A percentile compares a stretch with the other conserved stretches of the same genome.
These are phyloP conservation scores for Trilocha varians DNA, from an alignment of 2,888 invertebrate genomes.

Conservation along the genomic window DNA sequence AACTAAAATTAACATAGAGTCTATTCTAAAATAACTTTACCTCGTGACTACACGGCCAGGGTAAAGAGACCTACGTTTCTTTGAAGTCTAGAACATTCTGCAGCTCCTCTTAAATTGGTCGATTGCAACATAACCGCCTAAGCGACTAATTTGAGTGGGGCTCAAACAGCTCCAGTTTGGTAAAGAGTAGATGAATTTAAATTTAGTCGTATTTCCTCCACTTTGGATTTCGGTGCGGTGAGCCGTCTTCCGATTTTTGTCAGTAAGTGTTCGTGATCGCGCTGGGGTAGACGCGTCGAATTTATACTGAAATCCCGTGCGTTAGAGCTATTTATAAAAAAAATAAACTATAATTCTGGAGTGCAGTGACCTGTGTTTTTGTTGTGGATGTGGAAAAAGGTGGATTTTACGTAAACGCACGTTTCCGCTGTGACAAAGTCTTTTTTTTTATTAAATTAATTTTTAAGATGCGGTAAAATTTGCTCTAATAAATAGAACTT, in stretches of 20 bases:
- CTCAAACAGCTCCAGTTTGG: background rate
- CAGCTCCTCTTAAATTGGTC: background rate
- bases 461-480: too few species aligned
- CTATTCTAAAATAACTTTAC: constrained; percentile 8
- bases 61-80: background rate
- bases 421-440: too few species aligned
- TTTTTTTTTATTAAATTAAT: background rate
- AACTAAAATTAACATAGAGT: constrained; percentile 47
- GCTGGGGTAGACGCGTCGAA: constrained; percentile 43
- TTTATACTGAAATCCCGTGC: constrained; percentile 27
- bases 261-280: constrained; percentile 43
- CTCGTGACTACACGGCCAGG: constrained; percentile 20
- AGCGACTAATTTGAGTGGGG: background rate
- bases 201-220: constrained; percentile 1
- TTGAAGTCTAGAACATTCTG: background rate
- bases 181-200: background rate
- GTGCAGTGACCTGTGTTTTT: constrained; percentile 52
- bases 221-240: constrained; percentile 1
- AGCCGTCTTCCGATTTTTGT: constrained; percentile 12
- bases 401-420: constrained; percentile 10
- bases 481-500: too few species aligned
- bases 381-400: constrained; percentile 19
- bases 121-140: background rate
- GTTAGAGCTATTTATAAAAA: constrained; percentile 41
- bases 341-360: constrained; percentile 32